These are phyloP conservation scores for Astropecten irregularis DNA, from an alignment of 53 echinoderm and acorn worm genomes.

Conservation along the genomic window DNA sequence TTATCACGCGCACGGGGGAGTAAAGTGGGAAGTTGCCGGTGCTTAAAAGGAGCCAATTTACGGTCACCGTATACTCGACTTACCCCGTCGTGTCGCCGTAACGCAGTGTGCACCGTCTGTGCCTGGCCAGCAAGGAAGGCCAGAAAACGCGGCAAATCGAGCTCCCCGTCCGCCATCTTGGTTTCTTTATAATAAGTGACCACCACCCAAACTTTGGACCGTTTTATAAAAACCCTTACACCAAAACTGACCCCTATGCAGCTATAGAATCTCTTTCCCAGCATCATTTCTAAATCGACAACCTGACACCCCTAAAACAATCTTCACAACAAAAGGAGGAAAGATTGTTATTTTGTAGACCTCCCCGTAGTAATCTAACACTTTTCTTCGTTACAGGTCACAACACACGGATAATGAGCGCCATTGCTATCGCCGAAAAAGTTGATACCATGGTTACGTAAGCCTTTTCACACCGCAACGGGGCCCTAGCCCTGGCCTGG, in stretches of 20 bases:
- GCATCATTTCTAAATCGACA: too few species aligned
- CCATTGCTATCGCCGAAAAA: not conserved
- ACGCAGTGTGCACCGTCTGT: not conserved
- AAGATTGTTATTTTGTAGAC: not conserved
- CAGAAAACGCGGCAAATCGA: slow-evolving; percentile 20
- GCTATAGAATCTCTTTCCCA: too few species aligned
- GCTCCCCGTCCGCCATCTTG: not conserved
- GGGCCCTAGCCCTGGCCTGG: not conserved
- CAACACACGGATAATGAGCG: not conserved
- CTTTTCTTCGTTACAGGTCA: slow-evolving; percentile 29
- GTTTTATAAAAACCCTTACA: too few species aligned
- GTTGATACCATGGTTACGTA: slow-evolving; percentile 54
- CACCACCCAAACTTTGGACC: too few species aligned
- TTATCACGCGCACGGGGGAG: too few species aligned
- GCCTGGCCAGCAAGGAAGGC: slow-evolving; percentile 8
- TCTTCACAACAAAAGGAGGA: too few species aligned
- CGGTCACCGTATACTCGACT: too few species aligned
- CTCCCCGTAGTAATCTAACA: not conserved
- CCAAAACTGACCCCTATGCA: too few species aligned
- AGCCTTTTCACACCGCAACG: slow-evolving; percentile 27
- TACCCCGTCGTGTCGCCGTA: not conserved
- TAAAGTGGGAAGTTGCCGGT: too few species aligned
- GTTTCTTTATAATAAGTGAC: too few species aligned
- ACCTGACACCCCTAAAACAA: too few species aligned
- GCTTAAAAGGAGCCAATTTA: too few species aligned